Evolutionary conservation across 2,888 invertebrate genomes (phyloP).

Genomic region (Phania funesta): DNA sequence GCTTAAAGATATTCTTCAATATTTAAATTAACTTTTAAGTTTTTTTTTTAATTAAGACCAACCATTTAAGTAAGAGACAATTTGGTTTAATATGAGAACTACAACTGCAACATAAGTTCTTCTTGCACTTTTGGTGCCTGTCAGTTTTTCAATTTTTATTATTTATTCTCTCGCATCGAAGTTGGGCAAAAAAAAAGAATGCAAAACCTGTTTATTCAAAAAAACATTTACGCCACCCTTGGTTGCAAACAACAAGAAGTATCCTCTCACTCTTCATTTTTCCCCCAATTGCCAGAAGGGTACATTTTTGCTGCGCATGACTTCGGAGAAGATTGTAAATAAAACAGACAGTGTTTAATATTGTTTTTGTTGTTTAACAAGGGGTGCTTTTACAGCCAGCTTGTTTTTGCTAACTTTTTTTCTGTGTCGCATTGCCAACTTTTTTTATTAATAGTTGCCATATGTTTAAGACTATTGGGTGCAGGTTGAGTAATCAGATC

Average conservation of each 20-base stretch:
- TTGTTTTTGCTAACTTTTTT: constrained; percentile 27
- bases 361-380: neutral
- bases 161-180: constrained; percentile 6
- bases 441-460: neutral
- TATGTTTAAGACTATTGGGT: neutral
- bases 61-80: constrained; percentile 56
- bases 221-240: constrained; percentile 36
- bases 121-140: constrained; percentile 57
- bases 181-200: too few relatives aligned
- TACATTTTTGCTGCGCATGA: constrained; percentile 37
- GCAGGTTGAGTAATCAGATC: too few relatives aligned
- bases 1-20: neutral
- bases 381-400: constrained; percentile 48
- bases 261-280: neutral
- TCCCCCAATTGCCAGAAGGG: neutral
- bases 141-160: constrained; percentile 45
- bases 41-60: constrained; percentile 32
- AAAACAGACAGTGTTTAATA: neutral
- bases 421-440: constrained; percentile 28
- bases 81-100: constrained; percentile 51
- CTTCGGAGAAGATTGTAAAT: neutral
- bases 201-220: constrained; percentile 22
- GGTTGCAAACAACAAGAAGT: constrained; percentile 5
- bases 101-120: constrained; percentile 56
- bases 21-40: neutral